Evolutionary conservation across 2,888 invertebrate species (phyloP).

Genomic region (Julus scandinavius): DNA sequence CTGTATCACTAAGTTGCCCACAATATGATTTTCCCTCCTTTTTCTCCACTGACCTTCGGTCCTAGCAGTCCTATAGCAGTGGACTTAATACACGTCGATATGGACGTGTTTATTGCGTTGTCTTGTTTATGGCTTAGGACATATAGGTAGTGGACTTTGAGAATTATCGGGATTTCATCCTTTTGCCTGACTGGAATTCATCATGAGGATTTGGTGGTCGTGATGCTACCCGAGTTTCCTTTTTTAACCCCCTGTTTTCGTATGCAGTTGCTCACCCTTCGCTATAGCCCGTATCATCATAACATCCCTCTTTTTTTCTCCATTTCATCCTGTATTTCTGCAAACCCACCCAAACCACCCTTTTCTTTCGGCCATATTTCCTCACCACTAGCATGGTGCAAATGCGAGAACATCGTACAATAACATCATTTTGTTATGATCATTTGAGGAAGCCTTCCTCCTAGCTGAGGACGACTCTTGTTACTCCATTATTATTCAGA

Average conservation of each 20-base stretch:
- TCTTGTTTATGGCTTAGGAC: slow-evolving; percentile 50
- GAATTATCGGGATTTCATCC: slow-evolving; percentile 48
- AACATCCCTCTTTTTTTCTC: slow-evolving; percentile 2
- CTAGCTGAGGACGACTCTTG: not conserved
- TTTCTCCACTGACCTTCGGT: not conserved
- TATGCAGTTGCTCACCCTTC: slow-evolving; percentile 8
- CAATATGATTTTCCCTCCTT: not conserved
- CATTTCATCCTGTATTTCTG: too few relatives aligned
- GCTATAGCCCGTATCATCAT: slow-evolving; percentile 36
- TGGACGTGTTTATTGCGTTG: slow-evolving; percentile 49
- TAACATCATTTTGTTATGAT: slow-evolving; percentile 43
- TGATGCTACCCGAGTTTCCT: not conserved
- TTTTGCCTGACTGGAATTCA: slow-evolving; percentile 54
- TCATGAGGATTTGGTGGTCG: slow-evolving; percentile 47
- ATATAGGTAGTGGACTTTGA: slow-evolving; percentile 51
- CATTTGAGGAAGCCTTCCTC: slow-evolving; percentile 2
- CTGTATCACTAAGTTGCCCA: not conserved
- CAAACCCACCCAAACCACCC: not conserved
- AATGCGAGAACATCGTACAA: slow-evolving; percentile 8
- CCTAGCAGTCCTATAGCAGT: not conserved
- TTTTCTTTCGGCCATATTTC: slow-evolving; percentile 22
- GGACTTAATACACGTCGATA: slow-evolving; percentile 33
- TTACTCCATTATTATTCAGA: slow-evolving; percentile 1
- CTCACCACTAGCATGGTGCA: not conserved
- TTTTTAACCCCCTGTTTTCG: not conserved